phyloP scores from a whole-genome alignment of 2,797 vertebrate species.

The Myotis planiceps region DNA sequence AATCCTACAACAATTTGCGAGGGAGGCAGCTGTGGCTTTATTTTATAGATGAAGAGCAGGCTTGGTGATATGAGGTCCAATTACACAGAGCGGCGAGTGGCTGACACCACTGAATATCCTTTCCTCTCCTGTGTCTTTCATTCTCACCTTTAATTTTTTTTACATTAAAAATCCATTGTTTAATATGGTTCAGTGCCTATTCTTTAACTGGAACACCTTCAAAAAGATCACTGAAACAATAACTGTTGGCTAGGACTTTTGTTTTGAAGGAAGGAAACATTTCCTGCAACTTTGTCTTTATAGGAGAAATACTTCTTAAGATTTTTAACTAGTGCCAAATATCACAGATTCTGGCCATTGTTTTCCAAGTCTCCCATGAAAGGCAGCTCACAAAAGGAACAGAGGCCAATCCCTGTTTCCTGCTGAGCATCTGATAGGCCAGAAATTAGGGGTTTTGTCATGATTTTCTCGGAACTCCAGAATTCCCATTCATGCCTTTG shows the following conservation, averaged over 20 bases:
- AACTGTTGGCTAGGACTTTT: background rate
- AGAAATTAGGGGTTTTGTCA: background rate
- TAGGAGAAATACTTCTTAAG: background rate
- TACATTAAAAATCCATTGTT: background rate
- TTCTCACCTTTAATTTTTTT: background rate
- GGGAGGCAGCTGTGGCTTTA: background rate
- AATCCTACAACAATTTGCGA: background rate
- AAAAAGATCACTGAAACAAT: background rate
- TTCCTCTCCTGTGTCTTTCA: background rate
- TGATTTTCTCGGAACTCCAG: background rate
- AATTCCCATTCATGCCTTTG: background rate
- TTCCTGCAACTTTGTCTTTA: constrained; percentile 8
- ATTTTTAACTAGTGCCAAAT: background rate
- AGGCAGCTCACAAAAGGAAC: background rate
- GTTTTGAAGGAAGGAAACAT: constrained; percentile 6
- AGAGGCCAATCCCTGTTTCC: background rate
- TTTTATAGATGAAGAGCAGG: background rate
- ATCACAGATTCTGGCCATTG: background rate
- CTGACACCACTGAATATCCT: background rate
- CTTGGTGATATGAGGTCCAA: background rate
- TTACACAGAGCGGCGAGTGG: background rate
- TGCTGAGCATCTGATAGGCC: background rate
- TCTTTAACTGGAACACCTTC: constrained; percentile 23
- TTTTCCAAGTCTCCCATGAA: background rate
- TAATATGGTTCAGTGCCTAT: background rate